Evolutionary conservation across 2,888 invertebrate species (phyloP), one percentile per base, ranked within the genome.

Genomic region (Stenoptilia bipunctidactyla): DNA sequence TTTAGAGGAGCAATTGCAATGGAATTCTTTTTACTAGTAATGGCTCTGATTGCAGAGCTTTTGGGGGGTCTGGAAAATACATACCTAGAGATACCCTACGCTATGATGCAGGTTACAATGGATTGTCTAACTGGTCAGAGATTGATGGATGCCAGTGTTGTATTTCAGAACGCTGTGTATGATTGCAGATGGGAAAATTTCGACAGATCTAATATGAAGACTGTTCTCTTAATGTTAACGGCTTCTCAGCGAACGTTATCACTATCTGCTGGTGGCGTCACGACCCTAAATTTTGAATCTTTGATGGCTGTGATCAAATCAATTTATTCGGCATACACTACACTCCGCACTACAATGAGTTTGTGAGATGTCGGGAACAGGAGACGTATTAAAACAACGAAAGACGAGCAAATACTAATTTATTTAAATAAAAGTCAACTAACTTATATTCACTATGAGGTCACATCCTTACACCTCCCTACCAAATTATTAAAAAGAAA

Each of bases 161-260:
- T 40, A 0, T 72, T 76, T 14, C 66, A 68, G 36, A 41, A 43
- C 0, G 62, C 74, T 0, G 60, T 76, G 0, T 76, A 74, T n/a
- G n/a, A 52, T 27, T 69, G 67, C 33, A 58, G 66, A 25, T 77
- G 76, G 75, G 75, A 76, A 48, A 64, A 66, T 13, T 73, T 72
- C 14, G 57, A 68, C 37, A 55, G 43, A 1, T 15, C 40, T 1
- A 75, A 74, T 38, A 67, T 56, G 64, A 69, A 58, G 41, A 61
- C 59, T 12, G 58, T 74, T 0, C 40, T 62, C 9, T 34, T 72
- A 2, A 62, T 76, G 46, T 48, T 75, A 15, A 62, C 61, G 40
- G 67, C 48, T 37, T 47, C 73, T 0, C 77, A 75, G 46, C 73
- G 61, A 40, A 62, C 61, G 0, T 40, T 72, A 47, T 53, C 45